These are phyloP conservation scores for Sinodicranocentrus sp. DNA, from an alignment of 2,888 invertebrate genomes.

Conservation along the genomic window DNA sequence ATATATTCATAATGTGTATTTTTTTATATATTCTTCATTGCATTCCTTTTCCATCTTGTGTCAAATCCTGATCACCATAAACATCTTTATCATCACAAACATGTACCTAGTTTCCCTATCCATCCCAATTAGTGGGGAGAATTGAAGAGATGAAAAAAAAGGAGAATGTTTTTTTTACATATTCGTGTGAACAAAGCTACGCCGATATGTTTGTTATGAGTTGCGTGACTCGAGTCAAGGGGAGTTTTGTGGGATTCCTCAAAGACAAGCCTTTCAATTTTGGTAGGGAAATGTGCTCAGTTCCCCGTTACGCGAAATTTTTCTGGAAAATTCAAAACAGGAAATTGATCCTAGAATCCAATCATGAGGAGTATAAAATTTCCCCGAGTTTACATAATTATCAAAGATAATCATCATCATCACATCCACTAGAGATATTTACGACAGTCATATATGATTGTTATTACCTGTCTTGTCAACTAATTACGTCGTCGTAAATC, in stretches of 20 bases:
- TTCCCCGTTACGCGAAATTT: no score
- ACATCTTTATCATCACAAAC: slow-evolving; percentile 54
- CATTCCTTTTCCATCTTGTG: slow-evolving; percentile 32
- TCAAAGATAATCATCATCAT: slow-evolving; percentile 5
- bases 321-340: background rate
- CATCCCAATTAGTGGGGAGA: slow-evolving; percentile 69
- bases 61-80: slow-evolving; percentile 28
- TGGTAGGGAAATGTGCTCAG: no score
- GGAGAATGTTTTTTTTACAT: slow-evolving; percentile 31
- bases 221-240: background rate
- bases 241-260: background rate
- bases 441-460: background rate
- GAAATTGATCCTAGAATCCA: slow-evolving; percentile 16
- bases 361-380: background rate
- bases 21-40: slow-evolving; percentile 6
- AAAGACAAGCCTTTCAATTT: no score
- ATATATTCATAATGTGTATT: slow-evolving; percentile 28
- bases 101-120: slow-evolving; percentile 58
- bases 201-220: background rate
- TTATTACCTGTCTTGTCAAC: slow-evolving; percentile 18
- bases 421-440: background rate
- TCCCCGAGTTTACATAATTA: no score
- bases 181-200: background rate
- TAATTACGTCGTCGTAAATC: slow-evolving; percentile 68
- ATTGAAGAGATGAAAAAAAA: slow-evolving; percentile 6